A percentile compares a stretch with the other conserved stretches of the same genome.
Conservation (phyloP, 1,140 invertebrate species). For the Proctacanthus coquilletti region DNA sequence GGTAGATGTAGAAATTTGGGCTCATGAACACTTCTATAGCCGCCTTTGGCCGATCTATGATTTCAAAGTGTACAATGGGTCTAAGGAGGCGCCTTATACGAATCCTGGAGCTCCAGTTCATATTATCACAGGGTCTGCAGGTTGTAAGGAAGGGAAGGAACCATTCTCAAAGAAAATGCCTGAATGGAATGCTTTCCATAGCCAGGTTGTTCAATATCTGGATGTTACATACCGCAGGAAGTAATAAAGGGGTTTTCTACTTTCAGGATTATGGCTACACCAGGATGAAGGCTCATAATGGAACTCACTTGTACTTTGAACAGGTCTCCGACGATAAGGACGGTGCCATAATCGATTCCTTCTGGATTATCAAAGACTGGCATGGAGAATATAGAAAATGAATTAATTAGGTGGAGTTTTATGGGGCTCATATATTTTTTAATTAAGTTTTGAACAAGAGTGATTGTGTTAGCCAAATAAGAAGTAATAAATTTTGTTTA, state of each 20-base stretch:
- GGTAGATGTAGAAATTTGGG: conserved; percentile 89
- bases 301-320: conserved; percentile 75
- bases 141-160: conserved; percentile 48
- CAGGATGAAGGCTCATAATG: conserved; percentile 62
- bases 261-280: conserved; percentile 89
- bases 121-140: conserved; percentile 85
- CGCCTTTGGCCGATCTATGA: conserved; percentile 88
- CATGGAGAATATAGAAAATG: conserved; percentile 33
- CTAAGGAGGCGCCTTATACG: conserved; percentile 55
- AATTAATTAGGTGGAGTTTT: no score
- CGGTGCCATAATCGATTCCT: conserved; percentile 55
- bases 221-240: no score
- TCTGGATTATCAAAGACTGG: conserved; percentile 59
- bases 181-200: conserved; percentile 32
- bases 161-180: conserved; percentile 29
- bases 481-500: no score
- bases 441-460: no score
- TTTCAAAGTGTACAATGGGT: conserved; percentile 69
- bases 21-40: conserved; percentile 94
- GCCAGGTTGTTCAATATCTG: no score
- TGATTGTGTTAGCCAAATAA: no score
- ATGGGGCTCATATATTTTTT: no score
- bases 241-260: no score
- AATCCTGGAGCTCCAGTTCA: conserved; percentile 86
- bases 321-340: conserved; percentile 76